Base-by-base conservation (phyloP, 2,113 vertebrate genomes). In the Ramphastos sulfuratus region DNA sequence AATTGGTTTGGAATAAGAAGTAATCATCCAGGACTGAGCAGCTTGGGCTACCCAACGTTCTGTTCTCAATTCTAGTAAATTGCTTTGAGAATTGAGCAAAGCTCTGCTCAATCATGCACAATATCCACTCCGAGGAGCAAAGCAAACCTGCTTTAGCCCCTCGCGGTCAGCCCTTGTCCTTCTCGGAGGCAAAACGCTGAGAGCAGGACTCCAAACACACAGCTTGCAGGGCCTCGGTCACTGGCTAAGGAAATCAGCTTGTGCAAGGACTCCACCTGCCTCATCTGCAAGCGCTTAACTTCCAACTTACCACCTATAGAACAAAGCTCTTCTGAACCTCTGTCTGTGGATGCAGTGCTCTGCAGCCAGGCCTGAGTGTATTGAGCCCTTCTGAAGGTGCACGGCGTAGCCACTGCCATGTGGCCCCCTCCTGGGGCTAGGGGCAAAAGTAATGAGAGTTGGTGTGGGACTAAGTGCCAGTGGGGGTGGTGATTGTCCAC, bases 61-160 rank as follows among this genome's bases (percentile, higher is more conserved):
- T 94, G 94, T 97, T 96, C 96, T 97, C 95, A 94, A 76, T 97
- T 91, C 91, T 96, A 91, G 94, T 94, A 98, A 98, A 98, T 98
- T 98, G 97, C 97, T 98, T 96, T 97, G 97, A 97, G 97, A 97
- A 95, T 97, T 97, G 96, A 97, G 95, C 96, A 98, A 96, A 97
- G 96, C 97, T 95, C 96, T 90, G 95, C 87, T 97, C 97, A 97
- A 96, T 98, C 97, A 97, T 96, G 96, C 94, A 96, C 93, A 95
- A 88, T 97, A 97, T 85, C 97, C 78, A 93, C 96, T 97, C 94
- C 8, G 39, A 94, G 93, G 95, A 95, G 91, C 46, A 95, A 97
- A 97, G 96, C 90, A 96, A 97, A 96, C 96, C 94, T 96, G 50
- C 85, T 84, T 92, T 81, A 96, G 93, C 94, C 88, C 27, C 19